Conservation (phyloP, 2,888 invertebrate species). For the Ormyrus nitidulus region DNA sequence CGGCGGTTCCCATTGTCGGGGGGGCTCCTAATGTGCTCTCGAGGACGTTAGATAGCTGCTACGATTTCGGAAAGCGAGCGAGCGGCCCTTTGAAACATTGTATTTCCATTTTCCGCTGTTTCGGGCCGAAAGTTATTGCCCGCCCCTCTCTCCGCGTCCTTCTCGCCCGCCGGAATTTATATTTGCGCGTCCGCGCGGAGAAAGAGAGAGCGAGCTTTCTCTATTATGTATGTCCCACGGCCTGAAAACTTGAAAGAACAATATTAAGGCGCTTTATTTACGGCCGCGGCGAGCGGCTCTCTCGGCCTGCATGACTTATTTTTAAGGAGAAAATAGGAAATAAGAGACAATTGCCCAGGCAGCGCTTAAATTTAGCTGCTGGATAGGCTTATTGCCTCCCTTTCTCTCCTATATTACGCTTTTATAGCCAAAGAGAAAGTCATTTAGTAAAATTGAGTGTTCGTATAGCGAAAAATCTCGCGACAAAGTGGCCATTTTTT, state of each 20-base stretch:
- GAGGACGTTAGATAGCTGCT: slow-evolving; percentile 7
- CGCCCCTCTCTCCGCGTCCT: background rate
- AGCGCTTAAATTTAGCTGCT: too few species aligned
- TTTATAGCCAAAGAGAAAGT: too few species aligned
- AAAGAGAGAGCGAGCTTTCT: background rate
- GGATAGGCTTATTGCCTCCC: too few species aligned
- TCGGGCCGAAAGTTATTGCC: slow-evolving; percentile 49
- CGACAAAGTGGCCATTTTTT: too few species aligned
- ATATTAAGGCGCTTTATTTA: slow-evolving; percentile 47
- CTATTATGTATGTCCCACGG: slow-evolving; percentile 43
- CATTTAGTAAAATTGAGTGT: too few species aligned
- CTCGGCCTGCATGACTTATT: background rate
- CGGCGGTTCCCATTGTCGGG: slow-evolving; percentile 28
- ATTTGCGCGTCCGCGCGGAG: slow-evolving; percentile 18
- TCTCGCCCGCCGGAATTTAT: slow-evolving; percentile 27
- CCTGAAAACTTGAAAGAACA: slow-evolving; percentile 41
- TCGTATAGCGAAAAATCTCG: too few species aligned
- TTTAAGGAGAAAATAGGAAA: background rate
- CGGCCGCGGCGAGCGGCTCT: background rate
- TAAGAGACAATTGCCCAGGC: background rate
- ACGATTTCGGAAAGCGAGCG: background rate
- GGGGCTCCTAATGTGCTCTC: slow-evolving; percentile 31
- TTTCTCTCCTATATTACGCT: too few species aligned
- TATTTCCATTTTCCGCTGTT: slow-evolving; percentile 54
- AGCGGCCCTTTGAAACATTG: slow-evolving; percentile 36